A percentile compares a stretch with the other conserved stretches of the same genome.
Conservation (phyloP, 2,888 invertebrate species). For the Pteria penguin region DNA sequence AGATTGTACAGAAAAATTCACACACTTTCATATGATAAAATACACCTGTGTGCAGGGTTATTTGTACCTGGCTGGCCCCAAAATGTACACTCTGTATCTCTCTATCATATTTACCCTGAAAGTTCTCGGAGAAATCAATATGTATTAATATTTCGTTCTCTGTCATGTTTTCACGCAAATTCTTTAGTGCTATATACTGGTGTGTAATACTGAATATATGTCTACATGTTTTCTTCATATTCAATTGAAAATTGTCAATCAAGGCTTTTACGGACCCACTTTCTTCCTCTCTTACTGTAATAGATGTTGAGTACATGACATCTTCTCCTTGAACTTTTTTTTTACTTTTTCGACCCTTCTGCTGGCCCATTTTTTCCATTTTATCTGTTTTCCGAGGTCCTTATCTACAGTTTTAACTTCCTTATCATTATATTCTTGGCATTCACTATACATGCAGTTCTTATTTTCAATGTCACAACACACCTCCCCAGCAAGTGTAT, state of each 20-base stretch:
- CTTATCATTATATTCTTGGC: conserved; percentile 23
- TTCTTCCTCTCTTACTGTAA: conserved; percentile 26
- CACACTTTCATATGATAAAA: conserved; percentile 55
- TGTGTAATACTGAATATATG: conserved; percentile 49
- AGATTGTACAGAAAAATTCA: neutral
- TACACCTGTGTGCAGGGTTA: conserved; percentile 78
- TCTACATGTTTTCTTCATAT: conserved; percentile 17
- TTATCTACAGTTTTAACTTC: neutral
- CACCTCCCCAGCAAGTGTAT: conserved; percentile 8
- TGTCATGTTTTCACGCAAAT: conserved; percentile 49
- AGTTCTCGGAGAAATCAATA: conserved; percentile 79
- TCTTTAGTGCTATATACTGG: conserved; percentile 41
- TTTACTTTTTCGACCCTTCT: conserved; percentile 18
- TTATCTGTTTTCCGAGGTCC: conserved; percentile 7
- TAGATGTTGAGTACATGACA: neutral
- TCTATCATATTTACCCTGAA: conserved; percentile 67
- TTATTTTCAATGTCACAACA: conserved; percentile 22
- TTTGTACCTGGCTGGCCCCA: conserved; percentile 63
- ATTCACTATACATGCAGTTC: conserved; percentile 42
- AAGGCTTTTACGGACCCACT: conserved; percentile 19
- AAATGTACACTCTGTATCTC: conserved; percentile 78
- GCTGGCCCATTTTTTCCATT: conserved; percentile 39
- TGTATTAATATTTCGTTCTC: conserved; percentile 52
- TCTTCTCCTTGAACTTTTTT: neutral
- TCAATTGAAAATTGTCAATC: conserved; percentile 15